Percentiles rank a stretch among this genome's conserved stretches.
Conservation (phyloP, 2,113 vertebrate species). For the Urocolius indicus region DNA sequence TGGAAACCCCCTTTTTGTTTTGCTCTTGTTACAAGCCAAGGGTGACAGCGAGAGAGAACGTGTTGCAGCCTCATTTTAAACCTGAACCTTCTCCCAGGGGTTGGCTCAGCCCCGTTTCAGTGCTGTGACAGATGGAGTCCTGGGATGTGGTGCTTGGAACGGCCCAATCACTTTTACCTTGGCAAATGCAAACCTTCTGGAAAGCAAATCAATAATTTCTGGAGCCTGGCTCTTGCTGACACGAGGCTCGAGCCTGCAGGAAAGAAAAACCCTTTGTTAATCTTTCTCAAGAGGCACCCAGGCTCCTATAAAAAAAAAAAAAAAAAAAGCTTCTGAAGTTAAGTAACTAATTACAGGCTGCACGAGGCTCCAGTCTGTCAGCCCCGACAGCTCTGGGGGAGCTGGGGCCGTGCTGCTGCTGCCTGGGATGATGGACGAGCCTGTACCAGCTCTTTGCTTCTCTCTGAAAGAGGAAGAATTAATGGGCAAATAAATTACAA, state of each 20-base stretch:
- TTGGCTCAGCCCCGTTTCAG: not conserved
- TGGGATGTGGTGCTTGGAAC: not conserved
- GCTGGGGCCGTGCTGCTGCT: not conserved
- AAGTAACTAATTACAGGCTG: conserved; percentile 55
- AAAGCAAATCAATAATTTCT: conserved; percentile 55
- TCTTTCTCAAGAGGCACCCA: conserved; percentile 36
- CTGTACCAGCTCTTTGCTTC: not conserved
- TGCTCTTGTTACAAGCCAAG: rapidly evolving
- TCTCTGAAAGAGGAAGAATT: conserved; percentile 44
- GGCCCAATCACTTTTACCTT: conserved; percentile 33
- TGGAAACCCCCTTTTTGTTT: not conserved
- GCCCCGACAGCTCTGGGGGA: conserved; percentile 48
- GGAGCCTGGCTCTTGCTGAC: conserved; percentile 35
- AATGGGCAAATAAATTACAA: conserved; percentile 73
- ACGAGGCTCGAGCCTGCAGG: not conserved
- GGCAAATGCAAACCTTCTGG: conserved; percentile 66
- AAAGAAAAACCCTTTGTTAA: conserved; percentile 61
- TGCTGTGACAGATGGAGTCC: conserved; percentile 25
- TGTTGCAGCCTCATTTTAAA: not conserved
- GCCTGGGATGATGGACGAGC: conserved; percentile 51
- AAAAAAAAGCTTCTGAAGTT: conserved; percentile 42
- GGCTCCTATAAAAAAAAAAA: conserved; percentile 42
- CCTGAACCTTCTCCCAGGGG: not conserved
- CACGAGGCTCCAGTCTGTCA: conserved; percentile 57
- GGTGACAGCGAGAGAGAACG: not conserved